Evolutionary conservation across 2,797 vertebrate species (phyloP).

Genomic region (Rhynchotus rufescens): DNA sequence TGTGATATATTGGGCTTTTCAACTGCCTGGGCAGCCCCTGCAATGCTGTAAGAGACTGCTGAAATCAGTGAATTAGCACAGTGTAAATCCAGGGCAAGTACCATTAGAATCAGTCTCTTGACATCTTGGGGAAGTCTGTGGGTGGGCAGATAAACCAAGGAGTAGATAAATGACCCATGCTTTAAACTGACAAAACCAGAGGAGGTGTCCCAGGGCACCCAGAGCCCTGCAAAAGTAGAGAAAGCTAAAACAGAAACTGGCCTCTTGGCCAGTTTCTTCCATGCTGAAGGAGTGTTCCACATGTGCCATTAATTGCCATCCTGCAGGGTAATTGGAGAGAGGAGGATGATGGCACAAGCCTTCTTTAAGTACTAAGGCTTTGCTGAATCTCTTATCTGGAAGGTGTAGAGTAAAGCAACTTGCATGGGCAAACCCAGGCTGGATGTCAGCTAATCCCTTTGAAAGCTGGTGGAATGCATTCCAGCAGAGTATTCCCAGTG

Average conservation of each 20-base stretch:
- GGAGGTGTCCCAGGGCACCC: background rate
- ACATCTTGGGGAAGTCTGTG: background rate
- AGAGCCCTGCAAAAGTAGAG: background rate
- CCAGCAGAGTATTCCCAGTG: background rate
- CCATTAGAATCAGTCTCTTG: background rate
- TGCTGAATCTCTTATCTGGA: background rate
- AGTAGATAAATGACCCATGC: conserved; percentile 12
- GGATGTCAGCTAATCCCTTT: background rate
- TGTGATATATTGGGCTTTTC: background rate
- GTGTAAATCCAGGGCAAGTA: background rate
- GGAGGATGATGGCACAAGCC: background rate
- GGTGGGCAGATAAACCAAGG: background rate
- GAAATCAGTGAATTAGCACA: background rate
- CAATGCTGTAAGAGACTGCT: background rate
- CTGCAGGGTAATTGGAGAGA: conserved; percentile 10
- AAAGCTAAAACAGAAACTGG: background rate
- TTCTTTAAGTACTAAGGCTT: background rate
- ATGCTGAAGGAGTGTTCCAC: background rate
- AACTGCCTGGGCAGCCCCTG: background rate
- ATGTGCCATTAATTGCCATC: background rate
- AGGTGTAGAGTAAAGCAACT: background rate
- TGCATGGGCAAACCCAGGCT: background rate
- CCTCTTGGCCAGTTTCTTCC: too few species aligned
- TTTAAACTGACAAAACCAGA: background rate
- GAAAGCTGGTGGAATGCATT: background rate